A percentile compares a stretch with the other conserved stretches of the same genome.
Evolutionary conservation across 2,113 vertebrate species (phyloP).

Genomic region (Clarias gariepinus): DNA sequence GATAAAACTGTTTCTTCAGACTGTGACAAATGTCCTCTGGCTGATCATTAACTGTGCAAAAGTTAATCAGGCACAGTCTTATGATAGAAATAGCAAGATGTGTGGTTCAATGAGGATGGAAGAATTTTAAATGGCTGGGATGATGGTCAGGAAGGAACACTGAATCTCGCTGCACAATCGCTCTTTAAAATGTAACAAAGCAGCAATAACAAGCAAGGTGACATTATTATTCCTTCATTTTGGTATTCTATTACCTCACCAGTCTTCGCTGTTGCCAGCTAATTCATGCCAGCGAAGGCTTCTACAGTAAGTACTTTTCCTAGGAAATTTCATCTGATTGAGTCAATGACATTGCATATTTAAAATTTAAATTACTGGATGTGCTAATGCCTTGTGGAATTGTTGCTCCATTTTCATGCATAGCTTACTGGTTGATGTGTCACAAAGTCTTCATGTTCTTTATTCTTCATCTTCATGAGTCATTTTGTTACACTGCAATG

Average conservation of each 20-base stretch:
- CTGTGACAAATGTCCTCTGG: constrained; percentile 18
- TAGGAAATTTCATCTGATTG: not conserved
- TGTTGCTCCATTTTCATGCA: constrained; percentile 3
- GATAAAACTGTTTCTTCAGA: constrained; percentile 27
- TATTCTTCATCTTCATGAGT: not conserved
- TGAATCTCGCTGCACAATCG: not conserved
- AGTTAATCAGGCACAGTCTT: constrained; percentile 40
- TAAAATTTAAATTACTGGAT: not conserved
- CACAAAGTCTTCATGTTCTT: too few species aligned
- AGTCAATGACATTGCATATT: not conserved
- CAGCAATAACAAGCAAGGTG: not conserved
- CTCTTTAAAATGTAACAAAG: not conserved
- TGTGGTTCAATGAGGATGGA: not conserved
- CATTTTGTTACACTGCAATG: not conserved
- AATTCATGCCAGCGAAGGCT: not conserved
- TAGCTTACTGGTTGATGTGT: not conserved
- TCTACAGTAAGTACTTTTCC: not conserved
- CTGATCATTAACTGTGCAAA: constrained; percentile 28
- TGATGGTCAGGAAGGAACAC: not conserved
- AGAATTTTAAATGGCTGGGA: not conserved
- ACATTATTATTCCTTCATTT: not conserved
- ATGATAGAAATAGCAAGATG: constrained; percentile 14
- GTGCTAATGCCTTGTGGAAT: not conserved
- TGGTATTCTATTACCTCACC: not conserved
- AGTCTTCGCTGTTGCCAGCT: not conserved